These are phyloP conservation scores for Camponotus pennsylvanicus DNA, from an alignment of 1,140 invertebrate species.

Conservation along the genomic window DNA sequence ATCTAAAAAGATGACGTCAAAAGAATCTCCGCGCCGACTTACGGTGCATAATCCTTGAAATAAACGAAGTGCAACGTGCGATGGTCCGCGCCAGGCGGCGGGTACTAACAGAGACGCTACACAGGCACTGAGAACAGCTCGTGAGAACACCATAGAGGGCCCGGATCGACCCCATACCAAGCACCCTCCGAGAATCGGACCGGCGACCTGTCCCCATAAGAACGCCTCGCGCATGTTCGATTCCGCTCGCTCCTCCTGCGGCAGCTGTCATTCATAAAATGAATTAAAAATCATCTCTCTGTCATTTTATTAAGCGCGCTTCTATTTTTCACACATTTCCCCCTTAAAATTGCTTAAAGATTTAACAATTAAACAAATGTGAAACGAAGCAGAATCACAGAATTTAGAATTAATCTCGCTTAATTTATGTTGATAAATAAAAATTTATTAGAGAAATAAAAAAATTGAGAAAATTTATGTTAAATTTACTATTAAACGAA, in stretches of 20 bases:
- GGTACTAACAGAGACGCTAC: slow-evolving; percentile 86
- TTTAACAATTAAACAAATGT: background rate
- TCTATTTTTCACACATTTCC: background rate
- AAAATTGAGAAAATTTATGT: background rate
- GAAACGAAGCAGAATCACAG: background rate
- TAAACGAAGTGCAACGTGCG: slow-evolving; percentile 87
- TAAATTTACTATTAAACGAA: background rate
- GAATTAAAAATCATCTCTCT: slow-evolving; percentile 6
- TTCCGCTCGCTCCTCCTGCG: slow-evolving; percentile 86
- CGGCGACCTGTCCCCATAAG: slow-evolving; percentile 87
- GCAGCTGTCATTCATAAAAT: slow-evolving; percentile 78
- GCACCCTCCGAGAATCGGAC: slow-evolving; percentile 87
- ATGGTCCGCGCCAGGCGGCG: slow-evolving; percentile 87
- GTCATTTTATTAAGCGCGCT: background rate
- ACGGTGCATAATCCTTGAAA: slow-evolving; percentile 88
- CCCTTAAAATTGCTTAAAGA: background rate
- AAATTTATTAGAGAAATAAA: slow-evolving; percentile 13
- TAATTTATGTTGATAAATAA: background rate
- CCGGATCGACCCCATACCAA: slow-evolving; percentile 87
- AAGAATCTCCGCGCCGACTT: slow-evolving; percentile 61
- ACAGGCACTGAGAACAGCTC: slow-evolving; percentile 87
- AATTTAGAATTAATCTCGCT: background rate
- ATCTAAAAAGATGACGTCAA: background rate
- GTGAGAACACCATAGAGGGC: slow-evolving; percentile 87
- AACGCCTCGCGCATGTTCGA: slow-evolving; percentile 87